A percentile compares a stretch with the other conserved stretches of the same genome.
Conservation (phyloP, 2,113 vertebrate genomes). For the Notarius lentiginosus region DNA sequence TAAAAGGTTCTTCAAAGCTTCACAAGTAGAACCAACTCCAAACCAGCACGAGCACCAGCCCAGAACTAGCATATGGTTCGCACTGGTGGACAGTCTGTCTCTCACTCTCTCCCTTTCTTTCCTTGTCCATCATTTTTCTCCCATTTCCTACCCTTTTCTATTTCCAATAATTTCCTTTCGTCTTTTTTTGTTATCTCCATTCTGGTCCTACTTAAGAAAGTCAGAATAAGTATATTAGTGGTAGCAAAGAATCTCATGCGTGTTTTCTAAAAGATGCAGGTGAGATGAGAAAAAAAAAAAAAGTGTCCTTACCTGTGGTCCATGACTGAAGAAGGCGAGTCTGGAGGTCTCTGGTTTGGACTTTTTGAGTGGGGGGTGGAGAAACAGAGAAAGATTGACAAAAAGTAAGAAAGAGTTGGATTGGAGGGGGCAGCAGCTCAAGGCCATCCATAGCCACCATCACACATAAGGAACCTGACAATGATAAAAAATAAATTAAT, state of each 20-base stretch:
- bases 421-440: constrained; percentile 60
- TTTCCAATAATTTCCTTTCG: neutral
- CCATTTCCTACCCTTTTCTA: neutral
- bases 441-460: constrained; percentile 74
- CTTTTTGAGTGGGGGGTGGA: neutral
- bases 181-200: neutral
- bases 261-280: too few relatives aligned
- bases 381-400: neutral
- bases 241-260: neutral
- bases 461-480: constrained; percentile 77
- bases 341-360: constrained; percentile 56
- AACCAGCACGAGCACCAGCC: too few relatives aligned
- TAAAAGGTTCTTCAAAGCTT: too few relatives aligned
- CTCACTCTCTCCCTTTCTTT: neutral
- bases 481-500: constrained; percentile 3
- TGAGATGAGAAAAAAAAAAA: neutral
- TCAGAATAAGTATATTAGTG: neutral
- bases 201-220: neutral
- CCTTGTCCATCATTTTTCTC: neutral
- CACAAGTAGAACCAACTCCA: too few relatives aligned
- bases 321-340: constrained; percentile 56
- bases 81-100: too few relatives aligned
- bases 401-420: neutral
- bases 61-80: too few relatives aligned
- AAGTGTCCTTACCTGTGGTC: constrained; percentile 64